Evolutionary conservation across 2,888 invertebrate species (phyloP).

Genomic region (Caenorhabditis uteleia): DNA sequence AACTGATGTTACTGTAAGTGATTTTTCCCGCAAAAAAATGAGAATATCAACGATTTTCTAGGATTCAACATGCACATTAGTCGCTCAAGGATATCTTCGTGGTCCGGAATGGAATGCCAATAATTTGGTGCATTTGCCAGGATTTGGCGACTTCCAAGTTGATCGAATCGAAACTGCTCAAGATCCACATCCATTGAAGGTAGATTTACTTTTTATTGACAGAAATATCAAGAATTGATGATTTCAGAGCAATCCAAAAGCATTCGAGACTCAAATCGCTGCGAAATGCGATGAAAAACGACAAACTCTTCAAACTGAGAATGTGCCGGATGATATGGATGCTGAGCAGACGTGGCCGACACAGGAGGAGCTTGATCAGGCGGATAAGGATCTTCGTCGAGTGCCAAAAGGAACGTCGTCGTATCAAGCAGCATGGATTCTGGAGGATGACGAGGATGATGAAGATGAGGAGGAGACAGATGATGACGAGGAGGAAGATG

Average conservation of each 20-base stretch:
- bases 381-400: conserved; percentile 75
- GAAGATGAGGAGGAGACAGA: conserved; percentile 50
- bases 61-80: conserved; percentile 60
- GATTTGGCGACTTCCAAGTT: conserved; percentile 92
- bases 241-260: conserved; percentile 2
- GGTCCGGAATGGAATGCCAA: conserved; percentile 86
- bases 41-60: not conserved
- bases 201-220: not conserved
- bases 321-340: conserved; percentile 81
- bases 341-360: conserved; percentile 97
- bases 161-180: conserved; percentile 71
- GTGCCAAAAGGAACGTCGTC: conserved; percentile 95
- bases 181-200: conserved; percentile 50
- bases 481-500: conserved; percentile 71
- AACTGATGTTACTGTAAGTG: conserved; percentile 55
- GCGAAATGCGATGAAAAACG: conserved; percentile 67
- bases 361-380: conserved; percentile 82
- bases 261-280: conserved; percentile 8
- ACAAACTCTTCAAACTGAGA: conserved; percentile 75
- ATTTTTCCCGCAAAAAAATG: not conserved
- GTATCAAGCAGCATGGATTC: conserved; percentile 86
- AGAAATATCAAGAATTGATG: not conserved
- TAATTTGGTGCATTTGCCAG: conserved; percentile 86
- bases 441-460: conserved; percentile 69
- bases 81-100: conserved; percentile 85